Conservation (phyloP, 2,113 vertebrate species). For the Chroicocephalus ridibundus region DNA sequence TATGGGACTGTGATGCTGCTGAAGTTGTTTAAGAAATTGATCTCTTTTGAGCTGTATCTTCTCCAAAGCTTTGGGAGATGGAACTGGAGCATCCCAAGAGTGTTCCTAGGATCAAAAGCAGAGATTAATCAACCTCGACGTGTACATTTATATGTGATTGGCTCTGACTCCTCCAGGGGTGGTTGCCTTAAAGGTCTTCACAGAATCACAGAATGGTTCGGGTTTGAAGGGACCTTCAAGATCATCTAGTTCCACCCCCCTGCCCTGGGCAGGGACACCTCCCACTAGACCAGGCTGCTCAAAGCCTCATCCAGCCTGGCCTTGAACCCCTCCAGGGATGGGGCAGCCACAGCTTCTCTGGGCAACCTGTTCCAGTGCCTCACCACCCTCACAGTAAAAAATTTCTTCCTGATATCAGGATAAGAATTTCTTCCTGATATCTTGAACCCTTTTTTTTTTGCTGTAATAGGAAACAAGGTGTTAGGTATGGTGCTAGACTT, state of each 20-base stretch:
- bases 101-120: not conserved
- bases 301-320: too few relatives aligned
- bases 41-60: not conserved
- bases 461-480: not conserved
- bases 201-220: too few relatives aligned
- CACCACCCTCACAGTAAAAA: too few relatives aligned
- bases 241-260: too few relatives aligned
- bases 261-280: too few relatives aligned
- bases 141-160: not conserved
- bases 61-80: not conserved
- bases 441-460: not conserved
- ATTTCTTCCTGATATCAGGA: too few relatives aligned
- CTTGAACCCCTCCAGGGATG: too few relatives aligned
- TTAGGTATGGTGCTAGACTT: not conserved
- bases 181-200: not conserved
- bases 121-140: rapidly evolving
- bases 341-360: too few relatives aligned
- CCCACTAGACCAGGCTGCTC: too few relatives aligned
- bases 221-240: too few relatives aligned
- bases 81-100: not conserved
- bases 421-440: too few relatives aligned
- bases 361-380: too few relatives aligned
- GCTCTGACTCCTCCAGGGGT: not conserved
- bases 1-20: not conserved
- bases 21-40: not conserved